Evolutionary conservation across 2,888 invertebrate genomes (phyloP).

Genomic region (Lasius platythorax): DNA sequence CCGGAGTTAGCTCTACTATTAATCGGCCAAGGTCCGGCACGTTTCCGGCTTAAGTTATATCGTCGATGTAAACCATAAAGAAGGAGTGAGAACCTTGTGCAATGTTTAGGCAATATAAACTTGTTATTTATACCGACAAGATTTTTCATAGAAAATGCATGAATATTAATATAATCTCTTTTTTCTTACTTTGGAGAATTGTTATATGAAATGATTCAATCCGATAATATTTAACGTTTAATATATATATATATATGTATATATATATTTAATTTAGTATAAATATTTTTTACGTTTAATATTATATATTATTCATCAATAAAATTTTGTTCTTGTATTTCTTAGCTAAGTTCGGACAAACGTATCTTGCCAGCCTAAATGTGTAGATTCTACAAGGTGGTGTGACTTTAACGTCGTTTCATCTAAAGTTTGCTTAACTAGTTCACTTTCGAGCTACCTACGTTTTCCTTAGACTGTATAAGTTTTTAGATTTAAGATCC

Average conservation of each 20-base stretch:
- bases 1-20: conserved; percentile 52
- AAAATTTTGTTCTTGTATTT: background rate
- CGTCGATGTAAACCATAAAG: background rate
- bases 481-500: conserved; percentile 7
- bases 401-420: conserved; percentile 18
- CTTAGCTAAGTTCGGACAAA: background rate
- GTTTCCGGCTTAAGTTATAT: conserved; percentile 24
- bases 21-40: conserved; percentile 57
- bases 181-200: background rate
- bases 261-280: background rate
- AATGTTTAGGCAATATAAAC: background rate
- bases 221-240: background rate
- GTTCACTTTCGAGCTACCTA: conserved; percentile 12
- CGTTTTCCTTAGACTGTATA: background rate
- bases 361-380: background rate
- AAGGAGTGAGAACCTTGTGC: background rate
- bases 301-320: background rate
- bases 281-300: background rate
- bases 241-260: background rate
- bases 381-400: background rate
- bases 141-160: background rate
- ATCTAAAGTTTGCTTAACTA: conserved; percentile 38
- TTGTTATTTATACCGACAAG: background rate
- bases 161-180: background rate
- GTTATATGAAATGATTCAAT: background rate